phyloP scores from a whole-genome alignment of 2,113 vertebrate species.

The Proterorhinus semilunaris region DNA sequence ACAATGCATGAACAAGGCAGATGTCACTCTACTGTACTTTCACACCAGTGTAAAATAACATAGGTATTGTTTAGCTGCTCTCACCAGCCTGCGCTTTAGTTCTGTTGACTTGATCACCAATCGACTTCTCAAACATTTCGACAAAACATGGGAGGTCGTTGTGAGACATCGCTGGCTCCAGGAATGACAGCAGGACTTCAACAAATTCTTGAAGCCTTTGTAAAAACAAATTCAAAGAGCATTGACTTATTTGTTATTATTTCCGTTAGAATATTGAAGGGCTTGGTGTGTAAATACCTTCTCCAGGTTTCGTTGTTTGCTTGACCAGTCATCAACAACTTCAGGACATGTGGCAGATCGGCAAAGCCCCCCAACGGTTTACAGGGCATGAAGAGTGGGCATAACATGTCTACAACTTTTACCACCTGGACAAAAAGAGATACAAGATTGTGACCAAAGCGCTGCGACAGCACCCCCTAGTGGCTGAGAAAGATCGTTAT shows the following conservation, averaged over 20 bases:
- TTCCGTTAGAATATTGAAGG: not conserved
- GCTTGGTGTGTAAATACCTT: slow-evolving; percentile 27
- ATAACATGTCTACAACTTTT: slow-evolving; percentile 33
- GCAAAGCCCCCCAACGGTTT: slow-evolving; percentile 18
- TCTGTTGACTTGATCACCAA: slow-evolving; percentile 19
- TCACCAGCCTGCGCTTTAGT: slow-evolving; percentile 64
- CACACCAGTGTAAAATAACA: not conserved
- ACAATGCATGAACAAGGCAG: not conserved
- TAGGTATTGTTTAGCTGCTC: slow-evolving; percentile 4
- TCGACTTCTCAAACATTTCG: slow-evolving; percentile 39
- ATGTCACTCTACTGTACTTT: not conserved
- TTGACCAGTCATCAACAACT: slow-evolving; percentile 55
- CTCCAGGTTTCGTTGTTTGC: slow-evolving; percentile 64
- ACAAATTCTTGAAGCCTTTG: slow-evolving; percentile 61
- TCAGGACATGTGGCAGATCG: slow-evolving; percentile 48
- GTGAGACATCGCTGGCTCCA: slow-evolving; percentile 52
- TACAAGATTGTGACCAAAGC: not conserved
- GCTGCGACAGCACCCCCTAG: too few relatives aligned
- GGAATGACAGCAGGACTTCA: slow-evolving; percentile 43
- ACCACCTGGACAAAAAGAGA: slow-evolving; percentile 47
- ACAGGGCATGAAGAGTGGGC: slow-evolving; percentile 34
- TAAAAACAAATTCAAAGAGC: slow-evolving; percentile 20
- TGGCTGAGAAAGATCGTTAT: too few relatives aligned
- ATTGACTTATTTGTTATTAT: not conserved
- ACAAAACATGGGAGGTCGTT: slow-evolving; percentile 24